Percentiles rank a stretch among this genome's conserved stretches.
phyloP scores from a whole-genome alignment of 2,797 vertebrate genomes.

The Pogonophryne albipinna region DNA sequence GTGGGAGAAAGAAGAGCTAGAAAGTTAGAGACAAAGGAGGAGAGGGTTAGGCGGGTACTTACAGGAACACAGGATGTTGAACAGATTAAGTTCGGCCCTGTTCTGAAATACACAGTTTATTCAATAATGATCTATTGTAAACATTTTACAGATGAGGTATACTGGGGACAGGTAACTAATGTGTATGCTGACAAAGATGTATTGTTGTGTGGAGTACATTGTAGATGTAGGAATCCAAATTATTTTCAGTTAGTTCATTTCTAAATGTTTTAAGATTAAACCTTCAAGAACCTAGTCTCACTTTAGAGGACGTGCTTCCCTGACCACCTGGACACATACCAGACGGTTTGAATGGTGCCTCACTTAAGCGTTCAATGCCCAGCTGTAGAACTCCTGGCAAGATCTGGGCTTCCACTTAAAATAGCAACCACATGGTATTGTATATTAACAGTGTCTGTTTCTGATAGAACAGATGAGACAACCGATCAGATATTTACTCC shows the following conservation, averaged over 20 bases:
- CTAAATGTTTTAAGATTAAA: slow-evolving; percentile 38
- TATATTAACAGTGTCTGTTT: slow-evolving; percentile 22
- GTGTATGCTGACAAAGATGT: slow-evolving; percentile 1
- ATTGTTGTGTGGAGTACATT: not conserved
- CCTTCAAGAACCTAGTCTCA: slow-evolving; percentile 33
- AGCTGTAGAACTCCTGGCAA: slow-evolving; percentile 71
- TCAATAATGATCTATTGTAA: not conserved
- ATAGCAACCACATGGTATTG: slow-evolving; percentile 36
- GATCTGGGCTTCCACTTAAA: slow-evolving; percentile 50
- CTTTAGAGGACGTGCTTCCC: slow-evolving; percentile 47
- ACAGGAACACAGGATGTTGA: too few species aligned
- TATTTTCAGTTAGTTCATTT: slow-evolving; percentile 20
- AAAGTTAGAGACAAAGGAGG: too few species aligned
- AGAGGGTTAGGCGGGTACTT: too few species aligned
- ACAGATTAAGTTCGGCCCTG: too few species aligned
- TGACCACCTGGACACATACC: slow-evolving; percentile 69
- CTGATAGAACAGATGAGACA: slow-evolving; percentile 39
- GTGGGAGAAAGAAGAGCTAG: too few species aligned
- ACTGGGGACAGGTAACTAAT: slow-evolving; percentile 16
- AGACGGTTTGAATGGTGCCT: slow-evolving; percentile 50
- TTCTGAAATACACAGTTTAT: too few species aligned
- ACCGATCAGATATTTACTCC: not conserved
- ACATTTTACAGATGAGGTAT: slow-evolving; percentile 5
- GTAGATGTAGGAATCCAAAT: slow-evolving; percentile 1
- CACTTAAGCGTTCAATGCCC: slow-evolving; percentile 41